Base-by-base conservation (phyloP, 2,888 invertebrate species). In the Heteromurus nitidus region DNA sequence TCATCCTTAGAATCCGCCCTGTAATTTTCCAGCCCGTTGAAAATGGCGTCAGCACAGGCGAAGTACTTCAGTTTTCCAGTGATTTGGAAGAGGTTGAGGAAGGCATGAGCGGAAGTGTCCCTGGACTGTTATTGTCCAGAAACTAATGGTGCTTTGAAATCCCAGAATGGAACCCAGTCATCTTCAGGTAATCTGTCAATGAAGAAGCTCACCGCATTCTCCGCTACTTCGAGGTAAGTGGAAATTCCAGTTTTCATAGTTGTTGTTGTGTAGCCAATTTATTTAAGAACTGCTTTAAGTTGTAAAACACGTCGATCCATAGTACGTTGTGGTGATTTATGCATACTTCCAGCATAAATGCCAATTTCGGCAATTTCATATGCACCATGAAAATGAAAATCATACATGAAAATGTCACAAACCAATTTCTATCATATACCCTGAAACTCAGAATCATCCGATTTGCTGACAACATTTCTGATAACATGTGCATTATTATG, bases 91-190 rank as follows among this genome's bases (percentile, higher is more conserved):
- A 85, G 22, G 26, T 84, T 81, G 1, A 87, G 62, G 20, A 87
- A 77, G 0, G 76, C 85, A 68, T 82, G 82, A 2, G 84, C 74
- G 1, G 86, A 70, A 13, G 86, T 85, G 60, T 87, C 87, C 60
- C 87, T 53, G 11, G 87, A 86, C 50, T 84, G 82, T 30, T 87
- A 87, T 16, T 53, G 18, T 11, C 47, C 68, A 3, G 68, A 55
- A 18, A 77, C 75, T 16, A 70, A 30, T 5, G 84, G 85, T 22
- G 85, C 85, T 47, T 85, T 77, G 50, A 86, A 87, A 36, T 87
- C 87, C 79, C 83, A 87, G 31, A 82, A 85, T 9, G 87, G 79
- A 9, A 87, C 82, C 20, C 13, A 80, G 44, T 86, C 86, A 11
- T 62, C 60, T 3, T 85, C 82, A 16, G 84, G 83, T 11, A 87